phyloP scores from a whole-genome alignment of 2,797 vertebrate genomes.

The Labroides dimidiatus region DNA sequence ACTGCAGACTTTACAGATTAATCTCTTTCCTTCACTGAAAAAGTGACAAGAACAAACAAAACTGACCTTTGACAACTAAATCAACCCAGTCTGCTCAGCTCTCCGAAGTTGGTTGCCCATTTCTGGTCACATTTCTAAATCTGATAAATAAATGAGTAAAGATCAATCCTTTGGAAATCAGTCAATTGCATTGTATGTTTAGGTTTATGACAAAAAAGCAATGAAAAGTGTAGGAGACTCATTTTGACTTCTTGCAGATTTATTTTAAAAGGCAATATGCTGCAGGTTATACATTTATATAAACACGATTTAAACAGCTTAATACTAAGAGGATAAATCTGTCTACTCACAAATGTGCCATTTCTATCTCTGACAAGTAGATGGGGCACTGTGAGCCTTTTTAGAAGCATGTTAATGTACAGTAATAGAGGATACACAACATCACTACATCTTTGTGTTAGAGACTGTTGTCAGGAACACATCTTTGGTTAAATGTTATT shows the following conservation, averaged over 20 bases:
- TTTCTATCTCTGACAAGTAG: neutral
- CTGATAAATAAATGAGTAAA: conserved; percentile 10
- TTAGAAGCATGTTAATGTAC: neutral
- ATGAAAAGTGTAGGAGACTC: too few species aligned
- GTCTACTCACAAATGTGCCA: neutral
- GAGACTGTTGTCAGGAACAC: too few species aligned
- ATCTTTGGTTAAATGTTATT: neutral
- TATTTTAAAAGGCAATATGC: too few species aligned
- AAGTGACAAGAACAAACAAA: neutral
- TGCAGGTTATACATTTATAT: too few species aligned
- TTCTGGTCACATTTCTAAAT: neutral
- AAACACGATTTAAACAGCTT: too few species aligned
- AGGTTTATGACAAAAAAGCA: too few species aligned
- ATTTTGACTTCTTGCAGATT: too few species aligned
- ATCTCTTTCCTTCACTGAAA: neutral
- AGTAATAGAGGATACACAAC: neutral
- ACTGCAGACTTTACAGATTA: neutral
- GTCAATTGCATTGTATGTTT: too few species aligned
- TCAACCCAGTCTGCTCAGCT: neutral
- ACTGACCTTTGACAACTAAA: neutral
- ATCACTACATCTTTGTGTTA: neutral
- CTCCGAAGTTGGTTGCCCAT: neutral
- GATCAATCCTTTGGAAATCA: neutral
- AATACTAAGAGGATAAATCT: neutral
- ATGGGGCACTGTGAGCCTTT: neutral